Evolutionary conservation across 2,797 vertebrate species (phyloP), one percentile per base, ranked within the genome.

Genomic region (Todus mexicanus): DNA sequence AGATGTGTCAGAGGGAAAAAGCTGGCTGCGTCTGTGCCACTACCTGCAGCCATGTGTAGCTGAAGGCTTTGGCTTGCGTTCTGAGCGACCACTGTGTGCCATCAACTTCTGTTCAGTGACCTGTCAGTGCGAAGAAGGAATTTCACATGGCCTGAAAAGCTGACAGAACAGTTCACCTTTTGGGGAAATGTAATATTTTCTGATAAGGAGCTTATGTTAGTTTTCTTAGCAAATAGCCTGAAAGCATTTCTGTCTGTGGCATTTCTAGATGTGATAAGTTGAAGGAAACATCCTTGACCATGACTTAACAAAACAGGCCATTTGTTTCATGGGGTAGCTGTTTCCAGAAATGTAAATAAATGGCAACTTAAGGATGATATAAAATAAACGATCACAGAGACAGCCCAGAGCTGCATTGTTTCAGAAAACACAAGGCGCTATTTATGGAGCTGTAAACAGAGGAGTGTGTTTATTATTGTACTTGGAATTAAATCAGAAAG

Each of bases 191-290:
- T 98, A 98, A 98, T 98, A 97, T 98, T 98, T 98, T 98, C 97
- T 98, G 98, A 99, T 99, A 98, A 98, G 98, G 97, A 98, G 98
- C 98, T 98, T 99, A 98, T 98, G 98, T 95, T 98, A 96, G 98
- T 97, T 98, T 98, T 98, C 97, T 97, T 97, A 97, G 95, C 92
- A 98, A 98, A 98, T 97, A 97, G 97, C 97, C 98, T 95, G 93
- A 97, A 92, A 98, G 97, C 98, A 96, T 97, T 97, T 97, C 97
- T 97, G 97, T 98, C 97, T 97, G 94, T 97, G 95, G 94, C 96
- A 97, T 98, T 98, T 98, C 89, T 96, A 94, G 96, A 97, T 96
- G 96, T 97, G 97, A 98, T 98, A 98, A 98, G 97, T 98, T 97
- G 97, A 98, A 97, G 96, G 96, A 97, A 97, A 97, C 95, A 96